Evolutionary conservation across 2,113 vertebrate genomes (phyloP), one percentile per base, ranked within the genome.

Genomic region (Galemys pyrenaicus): DNA sequence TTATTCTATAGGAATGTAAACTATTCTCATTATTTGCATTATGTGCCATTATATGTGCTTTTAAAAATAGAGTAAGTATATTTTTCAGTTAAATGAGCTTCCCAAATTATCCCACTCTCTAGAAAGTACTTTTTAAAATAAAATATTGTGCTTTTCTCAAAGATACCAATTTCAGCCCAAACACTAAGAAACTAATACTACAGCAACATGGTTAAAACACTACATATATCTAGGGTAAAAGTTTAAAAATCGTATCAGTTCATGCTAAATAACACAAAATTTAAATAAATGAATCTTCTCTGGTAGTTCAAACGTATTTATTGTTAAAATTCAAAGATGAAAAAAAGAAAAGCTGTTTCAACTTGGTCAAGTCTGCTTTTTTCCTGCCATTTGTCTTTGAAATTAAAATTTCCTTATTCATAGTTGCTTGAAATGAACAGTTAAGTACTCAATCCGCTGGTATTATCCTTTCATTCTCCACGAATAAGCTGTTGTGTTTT

Each of bases 51-150:
- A 41, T 6, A 54, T 37, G 70, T 30, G 94, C 95, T 92, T 91
- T 37, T 8, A 39, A n/a, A n/a, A 70, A 19, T 35, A 84, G 37
- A 88, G 68, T n/a, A 93, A 58, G 71, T 91, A 89, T 19, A 19
- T 41, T 92, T 92, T 80, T 46, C n/a, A 92, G 92, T 89, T 79
- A 93, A 92, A 28, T 84, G 74, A 94, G 73, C 39, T 88, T 96
- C 93, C 92, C 89, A 54, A 94, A 93, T 19, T 22, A 54, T 4
- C 92, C 60, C 67, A 30, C 58, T 91, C 74, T 67, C 41, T 22
- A 74, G 46, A 96, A 92, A 74, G 85, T 91, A 83, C 73, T 30
- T 58, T 78, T 90, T 22, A 26, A 71, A 71, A 26, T 41, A 12
- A 22, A 22, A 56, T 22, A 56, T 56, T 24, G 20, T 22, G 17